Evolutionary conservation across 2,888 invertebrate genomes (phyloP), one percentile per base, ranked within the genome.

Genomic region (Himalopsyche tibetana): DNA sequence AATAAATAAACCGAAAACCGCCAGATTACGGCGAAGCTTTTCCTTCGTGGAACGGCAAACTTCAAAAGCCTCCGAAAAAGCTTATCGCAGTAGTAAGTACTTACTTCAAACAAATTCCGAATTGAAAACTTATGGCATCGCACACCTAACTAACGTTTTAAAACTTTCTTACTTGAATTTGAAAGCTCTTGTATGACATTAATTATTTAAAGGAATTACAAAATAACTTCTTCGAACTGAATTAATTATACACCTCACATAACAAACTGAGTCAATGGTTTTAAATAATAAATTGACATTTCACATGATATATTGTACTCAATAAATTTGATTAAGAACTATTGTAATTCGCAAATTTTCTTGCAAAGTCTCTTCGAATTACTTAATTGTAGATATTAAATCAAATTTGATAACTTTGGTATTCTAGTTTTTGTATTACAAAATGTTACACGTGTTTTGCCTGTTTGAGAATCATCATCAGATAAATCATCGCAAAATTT

Each of bases 41-140:
- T 63, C n/a, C 63, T 63, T 63, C 63, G 19, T 63, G 63, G 63
- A 19, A 63, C 63, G 28, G 19, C 63, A 63, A 63, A 63, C 63
- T 63, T 63, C 63, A 63, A 63, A 63, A 63, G 28, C 63, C n/a
- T 19, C 63, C 63, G n/a, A 63, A 63, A 63, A 63, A 63, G 63
- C 63, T 63, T 63, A 63, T 63, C 63, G 63, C 28, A 63, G 28
- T 63, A 63, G 19, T 63, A 28, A 63, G 28, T 63, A 63, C 63
- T 63, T 63, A 63, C 63, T 63, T 63, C 63, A 63, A 63, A 63
- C 63, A 63, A 63, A 63, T 63, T 63, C 63, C 19, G 19, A 63
- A 63, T 63, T 63, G 63, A 63, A 63, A 63, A 63, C 63, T 63
- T 63, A 63, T 63, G 63, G 63, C 63, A 28, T 63, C 63, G 63